These are phyloP conservation scores for Romanomermis culicivorax DNA, from an alignment of 2,888 invertebrate genomes.

Conservation along the genomic window DNA sequence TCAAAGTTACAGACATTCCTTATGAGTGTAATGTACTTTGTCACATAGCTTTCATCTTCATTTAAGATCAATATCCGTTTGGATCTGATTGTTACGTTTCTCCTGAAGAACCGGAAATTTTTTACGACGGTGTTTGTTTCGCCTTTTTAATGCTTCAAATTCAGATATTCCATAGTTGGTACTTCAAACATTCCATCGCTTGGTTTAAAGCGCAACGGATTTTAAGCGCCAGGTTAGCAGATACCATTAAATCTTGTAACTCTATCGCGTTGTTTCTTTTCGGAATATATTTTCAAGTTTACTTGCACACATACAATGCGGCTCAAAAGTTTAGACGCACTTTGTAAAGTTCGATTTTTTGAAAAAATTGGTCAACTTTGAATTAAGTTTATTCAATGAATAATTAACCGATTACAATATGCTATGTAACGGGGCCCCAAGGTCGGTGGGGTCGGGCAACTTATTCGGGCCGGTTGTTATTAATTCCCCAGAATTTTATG, in stretches of 20 bases:
- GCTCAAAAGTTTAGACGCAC: too few species aligned
- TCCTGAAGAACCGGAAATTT: slow-evolving; percentile 56
- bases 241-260: slow-evolving; percentile 9
- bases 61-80: background rate
- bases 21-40: background rate
- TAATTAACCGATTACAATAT: too few species aligned
- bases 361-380: too few species aligned
- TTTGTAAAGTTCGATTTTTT: too few species aligned
- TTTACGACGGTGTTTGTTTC: slow-evolving; percentile 88
- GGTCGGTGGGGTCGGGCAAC: too few species aligned
- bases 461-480: too few species aligned
- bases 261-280: background rate
- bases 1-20: too few species aligned
- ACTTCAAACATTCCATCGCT: slow-evolving; percentile 85
- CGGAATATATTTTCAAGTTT: slow-evolving; percentile 10
- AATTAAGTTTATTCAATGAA: too few species aligned
- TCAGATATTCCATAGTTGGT: slow-evolving; percentile 75
- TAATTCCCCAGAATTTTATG: too few species aligned
- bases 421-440: too few species aligned
- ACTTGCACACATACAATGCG: too few species aligned
- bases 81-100: slow-evolving; percentile 43
- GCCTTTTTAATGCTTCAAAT: slow-evolving; percentile 72
- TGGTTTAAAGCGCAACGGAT: slow-evolving; percentile 85
- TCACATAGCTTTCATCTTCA: background rate
- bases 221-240: slow-evolving; percentile 56